Evolutionary conservation across 2,797 vertebrate species (phyloP).

Genomic region (Aulostomus chinensis): DNA sequence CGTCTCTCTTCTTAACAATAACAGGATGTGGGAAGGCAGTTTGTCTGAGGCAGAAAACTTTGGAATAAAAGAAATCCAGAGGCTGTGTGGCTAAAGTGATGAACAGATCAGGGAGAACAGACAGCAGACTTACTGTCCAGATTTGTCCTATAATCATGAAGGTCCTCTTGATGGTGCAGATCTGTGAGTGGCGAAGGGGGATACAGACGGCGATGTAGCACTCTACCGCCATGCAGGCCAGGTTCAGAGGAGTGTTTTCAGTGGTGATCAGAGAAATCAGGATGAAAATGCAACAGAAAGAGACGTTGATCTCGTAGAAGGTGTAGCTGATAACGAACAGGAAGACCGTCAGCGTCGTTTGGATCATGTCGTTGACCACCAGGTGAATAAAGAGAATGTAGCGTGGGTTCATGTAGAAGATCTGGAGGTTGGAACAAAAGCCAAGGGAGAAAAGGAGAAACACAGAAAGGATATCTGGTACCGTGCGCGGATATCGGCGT

Average conservation of each 20-base stretch:
- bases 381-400: slow-evolving; percentile 78
- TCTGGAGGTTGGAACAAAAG: too few species aligned
- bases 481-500: too few species aligned
- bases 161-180: slow-evolving; percentile 71
- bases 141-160: slow-evolving; percentile 59
- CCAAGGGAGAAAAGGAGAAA: too few species aligned
- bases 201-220: slow-evolving; percentile 75
- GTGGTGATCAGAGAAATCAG: slow-evolving; percentile 52
- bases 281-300: slow-evolving; percentile 59
- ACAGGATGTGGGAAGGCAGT: slow-evolving; percentile 38
- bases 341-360: slow-evolving; percentile 47
- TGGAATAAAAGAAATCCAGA: slow-evolving; percentile 41
- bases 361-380: slow-evolving; percentile 77
- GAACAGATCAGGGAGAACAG: slow-evolving; percentile 66
- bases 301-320: slow-evolving; percentile 55
- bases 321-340: slow-evolving; percentile 65
- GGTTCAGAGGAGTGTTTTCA: slow-evolving; percentile 75
- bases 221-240: slow-evolving; percentile 77
- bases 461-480: too few species aligned
- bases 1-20: slow-evolving; percentile 44
- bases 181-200: slow-evolving; percentile 68
- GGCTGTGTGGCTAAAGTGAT: slow-evolving; percentile 51
- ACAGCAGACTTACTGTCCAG: slow-evolving; percentile 55
- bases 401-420: slow-evolving; percentile 67
- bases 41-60: slow-evolving; percentile 54